Percentiles rank a stretch among this genome's conserved stretches.
Evolutionary conservation across 2,113 vertebrate genomes (phyloP).

Genomic region (Mustelus asterias): DNA sequence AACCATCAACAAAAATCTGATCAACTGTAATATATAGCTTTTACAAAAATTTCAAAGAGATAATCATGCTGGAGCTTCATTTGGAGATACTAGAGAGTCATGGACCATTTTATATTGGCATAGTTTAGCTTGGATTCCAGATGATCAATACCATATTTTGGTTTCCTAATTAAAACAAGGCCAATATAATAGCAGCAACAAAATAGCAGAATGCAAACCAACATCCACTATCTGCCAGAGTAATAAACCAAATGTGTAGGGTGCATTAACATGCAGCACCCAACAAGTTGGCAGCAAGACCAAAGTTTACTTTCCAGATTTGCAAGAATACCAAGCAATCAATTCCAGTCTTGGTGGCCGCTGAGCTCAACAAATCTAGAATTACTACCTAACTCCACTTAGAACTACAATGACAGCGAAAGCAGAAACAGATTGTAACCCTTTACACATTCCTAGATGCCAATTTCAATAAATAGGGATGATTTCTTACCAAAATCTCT

Average conservation of each 20-base stretch:
- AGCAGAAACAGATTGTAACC: too few relatives aligned
- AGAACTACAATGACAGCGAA: too few relatives aligned
- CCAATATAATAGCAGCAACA: background rate
- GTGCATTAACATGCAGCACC: background rate
- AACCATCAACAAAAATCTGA: background rate
- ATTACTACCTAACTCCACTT: background rate
- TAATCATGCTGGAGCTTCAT: background rate
- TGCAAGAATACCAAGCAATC: background rate
- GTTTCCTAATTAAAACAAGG: background rate
- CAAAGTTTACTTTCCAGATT: background rate
- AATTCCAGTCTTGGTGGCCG: background rate
- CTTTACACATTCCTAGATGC: background rate
- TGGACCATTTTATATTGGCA: background rate
- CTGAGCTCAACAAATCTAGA: background rate
- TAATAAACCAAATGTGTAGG: background rate
- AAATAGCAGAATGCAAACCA: background rate
- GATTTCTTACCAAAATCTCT: background rate
- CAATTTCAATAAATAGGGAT: background rate
- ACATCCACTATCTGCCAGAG: background rate
- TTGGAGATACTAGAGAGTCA: background rate
- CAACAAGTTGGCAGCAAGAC: background rate
- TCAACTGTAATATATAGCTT: background rate
- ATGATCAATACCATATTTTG: background rate
- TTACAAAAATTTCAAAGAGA: background rate
- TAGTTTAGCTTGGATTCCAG: background rate